Base-by-base conservation (phyloP, 2,888 invertebrate species). In the Allygus modestus region DNA sequence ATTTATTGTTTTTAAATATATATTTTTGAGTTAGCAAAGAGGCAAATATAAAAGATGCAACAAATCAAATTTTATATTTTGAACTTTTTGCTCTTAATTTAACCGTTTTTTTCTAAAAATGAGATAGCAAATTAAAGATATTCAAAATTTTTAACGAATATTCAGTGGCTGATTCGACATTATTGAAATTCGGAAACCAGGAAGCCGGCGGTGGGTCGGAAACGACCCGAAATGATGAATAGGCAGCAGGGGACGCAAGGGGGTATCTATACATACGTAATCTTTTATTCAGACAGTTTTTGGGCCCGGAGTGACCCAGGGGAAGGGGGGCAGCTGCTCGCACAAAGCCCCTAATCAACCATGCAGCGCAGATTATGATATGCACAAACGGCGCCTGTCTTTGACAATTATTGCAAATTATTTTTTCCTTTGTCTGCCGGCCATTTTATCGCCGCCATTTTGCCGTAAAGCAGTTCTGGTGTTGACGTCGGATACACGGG, bases 261-360 rank as follows among this genome's bases (percentile, higher is more conserved):
- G 82, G 65, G 83, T 83, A 73, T 83, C 83, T 75, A 75, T 83
- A 75, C 83, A 83, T 83, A 83, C 83, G 83, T 83, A 83, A 83
- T 83, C 83, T 83, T 83, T 83, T 83, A 83, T 83, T 75, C 83
- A 79, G 79, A 79, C 79, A 75, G 83, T 83, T 83, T 83, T 83
- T 83, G 83, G 83, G 58, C 54, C 82, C 75, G 28, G 75, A 83
- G 31, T 79, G 79, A 79, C 79, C 79, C 83, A 15, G 58, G 37
- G 37, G 54, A 69, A 17, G 81, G 58, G 26, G 51, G 54, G 41
- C 83, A 83, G 83, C 75, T 83, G 83, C 43, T n/a, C 15, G 54
- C 75, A 58, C 83, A 75, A 83, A 83, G 83, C 33, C 58, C 58
- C 58, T 75, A 83, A 83, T 83, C 83, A 83, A 37, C 75, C 83